Conservation (phyloP, 2,797 vertebrate genomes). For the Melanotaenia maccullochi region DNA sequence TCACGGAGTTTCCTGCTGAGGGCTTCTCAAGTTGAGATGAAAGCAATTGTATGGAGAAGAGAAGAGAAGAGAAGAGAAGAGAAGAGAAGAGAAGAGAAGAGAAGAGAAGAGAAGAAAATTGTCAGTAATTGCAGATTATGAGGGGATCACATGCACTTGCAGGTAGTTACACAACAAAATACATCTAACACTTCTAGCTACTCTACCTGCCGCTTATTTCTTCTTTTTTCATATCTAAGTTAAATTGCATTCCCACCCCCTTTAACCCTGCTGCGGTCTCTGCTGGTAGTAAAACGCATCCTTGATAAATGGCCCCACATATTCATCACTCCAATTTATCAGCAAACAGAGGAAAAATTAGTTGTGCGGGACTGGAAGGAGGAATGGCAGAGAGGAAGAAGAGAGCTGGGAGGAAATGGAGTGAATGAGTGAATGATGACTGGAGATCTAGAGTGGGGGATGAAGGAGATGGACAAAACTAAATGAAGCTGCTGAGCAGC, state of each 20-base stretch:
- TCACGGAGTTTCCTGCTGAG: conserved; percentile 31
- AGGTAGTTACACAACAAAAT: conserved; percentile 14
- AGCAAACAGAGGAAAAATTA: conserved; percentile 56
- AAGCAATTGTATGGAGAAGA: conserved; percentile 7
- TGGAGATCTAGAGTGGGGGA: conserved; percentile 22
- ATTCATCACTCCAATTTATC: conserved; percentile 63
- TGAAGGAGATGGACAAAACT: conserved; percentile 29
- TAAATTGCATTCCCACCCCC: conserved; percentile 46
- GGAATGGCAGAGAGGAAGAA: conserved; percentile 20
- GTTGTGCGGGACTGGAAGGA: conserved; percentile 12
- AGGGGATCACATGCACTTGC: neutral
- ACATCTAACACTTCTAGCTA: conserved; percentile 16
- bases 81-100: neutral
- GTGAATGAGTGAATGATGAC: conserved; percentile 44
- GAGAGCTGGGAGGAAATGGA: conserved; percentile 32
- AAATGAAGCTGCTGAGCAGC: conserved; percentile 30
- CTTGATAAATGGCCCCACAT: conserved; percentile 61
- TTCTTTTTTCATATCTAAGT: conserved; percentile 33
- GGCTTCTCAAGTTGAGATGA: conserved; percentile 42
- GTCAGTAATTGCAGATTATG: conserved; percentile 14
- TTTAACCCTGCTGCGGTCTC: conserved; percentile 48
- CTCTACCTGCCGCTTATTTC: conserved; percentile 37
- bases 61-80: conserved; percentile 3
- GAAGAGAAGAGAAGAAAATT: conserved; percentile 21
- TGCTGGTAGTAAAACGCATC: conserved; percentile 58